Evolutionary conservation across 2,888 invertebrate species (phyloP), one percentile per base, ranked within the genome.

Genomic region (Metacarcinus magister): DNA sequence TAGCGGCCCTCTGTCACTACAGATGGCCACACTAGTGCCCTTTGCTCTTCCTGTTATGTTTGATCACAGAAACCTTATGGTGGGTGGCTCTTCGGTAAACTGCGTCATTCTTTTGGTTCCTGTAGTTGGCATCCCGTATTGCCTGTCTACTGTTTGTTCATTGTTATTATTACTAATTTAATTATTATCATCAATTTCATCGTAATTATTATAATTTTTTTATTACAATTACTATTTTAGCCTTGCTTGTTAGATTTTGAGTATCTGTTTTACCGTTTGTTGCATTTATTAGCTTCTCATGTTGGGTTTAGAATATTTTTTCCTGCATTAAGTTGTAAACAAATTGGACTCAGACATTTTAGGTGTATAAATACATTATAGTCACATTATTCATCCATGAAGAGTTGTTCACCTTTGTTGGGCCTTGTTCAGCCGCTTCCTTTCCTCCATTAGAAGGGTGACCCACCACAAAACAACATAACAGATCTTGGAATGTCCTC

Each of bases 11-110:
- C 96, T 96, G 96, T 60, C 89, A 43, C 89, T 93, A 90, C 96
- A 96, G 96, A 96, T 93, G 96, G 94, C 94, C 95, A 91, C 46
- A 95, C 95, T 95, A 95, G 96, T 96, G 96, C 94, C 95, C 75
- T 92, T 95, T 89, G 82, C 32, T 91, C 60, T 28, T 75, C 75
- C 60, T 67, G 44, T 95, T 95, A n/a, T 39, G 89, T 92, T 39
- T 95, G 32, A 39, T 54, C 75, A 54, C 54, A 16, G 43, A 39
- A 92, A 95, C 67, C 67, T 93, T 43, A 46, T 44, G 87, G 48
- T 95, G 93, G 95, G 95, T 87, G 92, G 91, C 95, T 95, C 95
- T 95, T 90, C 10, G 46, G 46, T 46, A 89, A 28, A 48, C 32
- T 48, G 89, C n/a, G 13, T 13, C 23, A 94, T 54, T 32, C 23